These are phyloP conservation scores for Eupsittula cactorum DNA, from an alignment of 2,113 vertebrate species.

Conservation along the genomic window DNA sequence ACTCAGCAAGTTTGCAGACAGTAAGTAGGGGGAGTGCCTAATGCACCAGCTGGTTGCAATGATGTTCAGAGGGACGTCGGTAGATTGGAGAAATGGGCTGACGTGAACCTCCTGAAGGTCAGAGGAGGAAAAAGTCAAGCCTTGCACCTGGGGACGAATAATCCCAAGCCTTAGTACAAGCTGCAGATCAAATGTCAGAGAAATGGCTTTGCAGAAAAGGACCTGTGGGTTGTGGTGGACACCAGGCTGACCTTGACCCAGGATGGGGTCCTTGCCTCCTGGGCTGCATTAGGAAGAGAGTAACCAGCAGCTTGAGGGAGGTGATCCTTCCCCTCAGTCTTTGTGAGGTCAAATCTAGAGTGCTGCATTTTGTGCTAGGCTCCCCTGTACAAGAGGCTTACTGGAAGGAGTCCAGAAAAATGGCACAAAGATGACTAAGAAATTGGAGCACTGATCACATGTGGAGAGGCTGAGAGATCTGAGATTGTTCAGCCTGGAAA, in stretches of 20 bases:
- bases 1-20: neutral
- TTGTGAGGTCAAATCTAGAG: neutral
- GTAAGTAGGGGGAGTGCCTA: neutral
- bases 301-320: neutral
- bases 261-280: neutral
- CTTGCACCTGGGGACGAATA: neutral
- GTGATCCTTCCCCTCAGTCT: neutral
- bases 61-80: neutral
- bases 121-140: neutral
- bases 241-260: neutral
- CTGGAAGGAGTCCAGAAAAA: neutral
- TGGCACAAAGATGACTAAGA: neutral
- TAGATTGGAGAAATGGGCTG: neutral
- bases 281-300: neutral
- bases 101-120: neutral
- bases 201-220: neutral
- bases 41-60: no score
- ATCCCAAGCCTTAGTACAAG: neutral
- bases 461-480: neutral
- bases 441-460: neutral
- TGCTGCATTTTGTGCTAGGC: neutral
- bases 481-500: neutral
- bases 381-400: neutral
- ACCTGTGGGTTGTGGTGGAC: rapidly evolving
- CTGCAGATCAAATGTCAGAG: neutral